phyloP scores from a whole-genome alignment of 2,113 vertebrate genomes.

The Cavia porcellus region DNA sequence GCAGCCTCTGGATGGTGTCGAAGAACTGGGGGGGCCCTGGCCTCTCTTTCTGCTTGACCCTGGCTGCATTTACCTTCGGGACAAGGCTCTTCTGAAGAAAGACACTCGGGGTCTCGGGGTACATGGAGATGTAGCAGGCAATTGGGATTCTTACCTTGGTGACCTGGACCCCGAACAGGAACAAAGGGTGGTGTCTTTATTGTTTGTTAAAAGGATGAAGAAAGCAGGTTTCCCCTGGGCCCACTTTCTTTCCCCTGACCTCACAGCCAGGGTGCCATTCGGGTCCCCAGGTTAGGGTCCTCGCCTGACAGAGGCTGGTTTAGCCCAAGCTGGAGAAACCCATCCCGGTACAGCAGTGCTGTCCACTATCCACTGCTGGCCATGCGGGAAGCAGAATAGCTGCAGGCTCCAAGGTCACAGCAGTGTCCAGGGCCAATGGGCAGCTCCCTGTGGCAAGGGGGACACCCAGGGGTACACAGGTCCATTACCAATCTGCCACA shows the following conservation, averaged over 20 bases:
- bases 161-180: neutral
- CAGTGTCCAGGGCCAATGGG: neutral
- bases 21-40: neutral
- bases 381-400: too few species aligned
- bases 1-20: neutral
- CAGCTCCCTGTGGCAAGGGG: neutral
- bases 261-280: neutral
- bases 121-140: neutral
- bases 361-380: too few species aligned
- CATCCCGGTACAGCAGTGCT: neutral
- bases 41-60: neutral
- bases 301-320: neutral
- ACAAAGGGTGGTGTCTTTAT: neutral
- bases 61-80: neutral
- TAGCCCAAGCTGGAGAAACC: neutral
- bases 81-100: neutral
- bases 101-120: neutral
- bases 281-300: neutral
- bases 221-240: rapidly evolving
- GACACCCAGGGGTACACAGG: neutral
- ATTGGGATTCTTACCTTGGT: neutral
- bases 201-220: neutral
- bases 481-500: neutral
- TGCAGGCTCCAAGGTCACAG: too few species aligned
- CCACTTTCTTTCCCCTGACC: neutral